These are phyloP conservation scores for Montipora capricornis DNA, from an alignment of 64 coral and sea anemone species.

Conservation along the genomic window DNA sequence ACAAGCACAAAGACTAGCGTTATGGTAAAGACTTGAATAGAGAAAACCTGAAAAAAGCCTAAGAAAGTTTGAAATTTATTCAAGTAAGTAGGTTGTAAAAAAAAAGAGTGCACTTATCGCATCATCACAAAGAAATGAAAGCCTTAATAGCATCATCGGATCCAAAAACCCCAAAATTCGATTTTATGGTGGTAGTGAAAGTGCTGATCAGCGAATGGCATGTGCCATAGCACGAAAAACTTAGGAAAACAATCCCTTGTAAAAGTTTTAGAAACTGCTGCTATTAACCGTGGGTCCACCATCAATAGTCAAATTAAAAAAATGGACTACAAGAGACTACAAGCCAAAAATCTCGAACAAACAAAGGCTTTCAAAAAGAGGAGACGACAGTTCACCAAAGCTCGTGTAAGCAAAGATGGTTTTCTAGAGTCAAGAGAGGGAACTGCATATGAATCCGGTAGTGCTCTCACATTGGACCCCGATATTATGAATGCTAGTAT, in stretches of 20 bases:
- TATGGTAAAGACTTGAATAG: slow-evolving; percentile 42
- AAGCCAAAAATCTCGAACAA: no score
- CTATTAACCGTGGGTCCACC: no score
- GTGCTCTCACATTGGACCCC: no score
- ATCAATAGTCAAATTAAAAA: no score
- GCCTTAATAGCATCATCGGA: slow-evolving; percentile 19
- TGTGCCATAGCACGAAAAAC: slow-evolving; percentile 48
- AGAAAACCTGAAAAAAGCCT: slow-evolving; percentile 1
- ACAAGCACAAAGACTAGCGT: slow-evolving; percentile 14
- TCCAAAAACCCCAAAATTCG: slow-evolving; percentile 73
- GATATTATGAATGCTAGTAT: no score
- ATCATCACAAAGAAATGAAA: slow-evolving; percentile 65
- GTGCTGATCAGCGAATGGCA: slow-evolving; percentile 55
- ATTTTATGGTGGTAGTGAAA: slow-evolving; percentile 44
- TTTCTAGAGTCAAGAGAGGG: no score
- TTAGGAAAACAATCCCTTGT: neutral
- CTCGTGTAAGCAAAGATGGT: no score
- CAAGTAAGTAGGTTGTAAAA: neutral
- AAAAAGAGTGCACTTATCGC: slow-evolving; percentile 42
- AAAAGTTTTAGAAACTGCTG: no score
- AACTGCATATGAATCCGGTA: no score
- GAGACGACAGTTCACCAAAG: no score
- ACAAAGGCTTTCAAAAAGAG: no score
- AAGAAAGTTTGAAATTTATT: neutral
- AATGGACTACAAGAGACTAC: no score